These are phyloP conservation scores for Raja brachyura DNA, from an alignment of 2,113 vertebrate genomes.

Conservation along the genomic window DNA sequence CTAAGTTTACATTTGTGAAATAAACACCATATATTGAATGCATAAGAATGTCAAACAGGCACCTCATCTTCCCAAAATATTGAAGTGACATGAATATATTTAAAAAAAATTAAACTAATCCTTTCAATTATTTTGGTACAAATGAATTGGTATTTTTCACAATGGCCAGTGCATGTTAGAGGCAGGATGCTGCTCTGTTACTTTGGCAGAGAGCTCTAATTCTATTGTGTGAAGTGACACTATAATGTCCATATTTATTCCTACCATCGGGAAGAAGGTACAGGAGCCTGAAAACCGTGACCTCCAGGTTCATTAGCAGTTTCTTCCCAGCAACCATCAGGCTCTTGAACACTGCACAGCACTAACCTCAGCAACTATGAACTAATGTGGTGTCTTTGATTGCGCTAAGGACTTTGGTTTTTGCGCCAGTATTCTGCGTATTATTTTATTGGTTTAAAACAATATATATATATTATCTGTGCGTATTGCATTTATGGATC, in stretches of 20 bases:
- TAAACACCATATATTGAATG: neutral
- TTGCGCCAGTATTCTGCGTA: too few relatives aligned
- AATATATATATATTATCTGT: too few relatives aligned
- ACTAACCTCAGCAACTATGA: too few relatives aligned
- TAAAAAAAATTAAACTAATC: neutral
- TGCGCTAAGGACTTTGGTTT: too few relatives aligned
- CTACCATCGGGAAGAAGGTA: too few relatives aligned
- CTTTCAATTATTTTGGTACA: neutral
- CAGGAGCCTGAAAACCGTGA: too few relatives aligned
- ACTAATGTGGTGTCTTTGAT: too few relatives aligned
- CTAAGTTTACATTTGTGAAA: neutral
- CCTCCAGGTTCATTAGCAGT: too few relatives aligned
- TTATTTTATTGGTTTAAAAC: too few relatives aligned
- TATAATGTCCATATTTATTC: neutral
- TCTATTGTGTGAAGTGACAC: neutral
- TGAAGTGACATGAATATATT: neutral
- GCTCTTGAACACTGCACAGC: too few relatives aligned
- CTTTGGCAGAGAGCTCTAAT: neutral
- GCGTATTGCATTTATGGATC: too few relatives aligned
- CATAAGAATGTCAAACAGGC: neutral
- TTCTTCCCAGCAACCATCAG: too few relatives aligned
- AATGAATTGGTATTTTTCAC: neutral
- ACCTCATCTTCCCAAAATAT: neutral
- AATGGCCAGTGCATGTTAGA: neutral
- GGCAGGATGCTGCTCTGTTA: neutral